Base-by-base conservation (phyloP, 1,140 invertebrate genomes). In the Sesamia nonagrioides region DNA sequence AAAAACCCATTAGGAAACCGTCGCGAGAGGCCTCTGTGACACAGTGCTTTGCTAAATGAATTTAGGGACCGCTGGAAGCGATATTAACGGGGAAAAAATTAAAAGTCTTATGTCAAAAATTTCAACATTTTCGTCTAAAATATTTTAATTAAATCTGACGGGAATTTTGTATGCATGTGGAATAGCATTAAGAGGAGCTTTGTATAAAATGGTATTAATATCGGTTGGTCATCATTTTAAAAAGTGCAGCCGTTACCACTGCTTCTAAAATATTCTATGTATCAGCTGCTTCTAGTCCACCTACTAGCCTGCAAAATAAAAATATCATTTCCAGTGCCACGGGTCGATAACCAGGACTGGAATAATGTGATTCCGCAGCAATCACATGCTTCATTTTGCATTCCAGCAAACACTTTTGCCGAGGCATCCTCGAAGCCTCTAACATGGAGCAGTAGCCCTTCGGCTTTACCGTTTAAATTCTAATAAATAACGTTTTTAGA, bases 301-400 rank as follows among this genome's bases (percentile, higher is more conserved):
- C 27, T 54, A 54, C 9, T 35, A 37, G 48, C 48, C 48, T 54
- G 27, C 7, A 74, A 72, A 74, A 74, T 74, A 60, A 74, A 78
- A 66, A 77, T 78, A 69, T 71, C 77, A 73, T 48, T 81, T 86
- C 82, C 72, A 84, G 78, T 58, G 33, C 7, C 63, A 56, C 45
- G 42, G 48, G 58, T 75, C 56, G 73, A 73, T 60, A 83, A 84
- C 85, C 50, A 33, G 48, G 71, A 76, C 74, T 60, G 75, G 79
- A 68, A 80, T 92, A 92, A 92, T 89, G 81, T 84, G 87, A 91
- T 92, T 89, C 89, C 84, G 77, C 66, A 86, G 90, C 89, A 91
- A 92, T 92, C 89, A 91, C 86, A 91, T 92, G 90, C 86, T 91
- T 91, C 89, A 92, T 92, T 92, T 91, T 90, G 88, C 87, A 89